Evolutionary conservation across 2,113 vertebrate genomes (phyloP), one percentile per base, ranked within the genome.

Genomic region (Ageneiosus marmoratus): DNA sequence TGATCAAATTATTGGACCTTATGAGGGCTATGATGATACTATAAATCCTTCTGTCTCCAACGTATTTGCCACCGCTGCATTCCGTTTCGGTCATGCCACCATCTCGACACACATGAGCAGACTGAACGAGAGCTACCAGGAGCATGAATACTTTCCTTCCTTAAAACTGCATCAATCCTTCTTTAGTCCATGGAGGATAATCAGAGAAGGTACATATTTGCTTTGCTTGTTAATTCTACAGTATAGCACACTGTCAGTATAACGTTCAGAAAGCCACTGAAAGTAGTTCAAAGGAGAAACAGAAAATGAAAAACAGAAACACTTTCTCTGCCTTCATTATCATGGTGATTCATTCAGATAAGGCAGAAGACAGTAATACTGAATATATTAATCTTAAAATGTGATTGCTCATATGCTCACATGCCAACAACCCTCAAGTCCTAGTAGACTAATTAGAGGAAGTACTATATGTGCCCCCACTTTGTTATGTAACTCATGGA

Each of bases 161-260:
- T 89, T 99, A 91, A 88, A 81, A 48, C 91, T 99, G 46, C 95
- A 94, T 10, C 86, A 96, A 3, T 92, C 93, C 18, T 97, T 99
- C 87, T 99, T 99, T 90, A 96, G 94, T 87, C 97, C 98, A 1
- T 98, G 98, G 98, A 95, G 96, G 83, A 93, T 99, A 79, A 90
- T 98, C 81, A 94, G 91, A 90, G 96, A 96, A 96, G 98, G 98
- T 99, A 91, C 37, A 88, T 41, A 55, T 48, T 58, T n/a, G n/a
- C 32, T 41, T 60, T 81, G 50, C 53, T 46, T 77, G 60, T 60
- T 69, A 51, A 77, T 67, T 5, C 10, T 70, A 72, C 44, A n/a
- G 24, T 24, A 34, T 51, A 79, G 34, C 24, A 58, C 37, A 41
- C 16, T 48, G 44, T 55, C 72, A 75, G 16, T 73, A 62, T 60